phyloP scores from a whole-genome alignment of 2,888 invertebrate genomes.

The Corythucha ciliata region DNA sequence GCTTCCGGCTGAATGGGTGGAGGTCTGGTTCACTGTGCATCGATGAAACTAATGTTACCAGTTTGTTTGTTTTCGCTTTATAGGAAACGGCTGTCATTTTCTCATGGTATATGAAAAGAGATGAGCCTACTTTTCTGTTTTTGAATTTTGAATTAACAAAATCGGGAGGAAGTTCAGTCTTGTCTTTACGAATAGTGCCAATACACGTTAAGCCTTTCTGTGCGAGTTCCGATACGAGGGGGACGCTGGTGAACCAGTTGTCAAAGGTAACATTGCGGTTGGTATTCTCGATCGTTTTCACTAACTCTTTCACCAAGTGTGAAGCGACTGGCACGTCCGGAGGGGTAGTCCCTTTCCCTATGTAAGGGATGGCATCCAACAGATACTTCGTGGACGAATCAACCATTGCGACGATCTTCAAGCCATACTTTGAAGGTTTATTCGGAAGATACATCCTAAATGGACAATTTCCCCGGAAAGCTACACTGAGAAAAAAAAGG shows the following conservation, averaged over 20 bases:
- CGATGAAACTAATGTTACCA: slow-evolving; percentile 35
- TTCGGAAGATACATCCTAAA: slow-evolving; percentile 34
- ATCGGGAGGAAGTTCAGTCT: slow-evolving; percentile 36
- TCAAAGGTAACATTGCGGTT: slow-evolving; percentile 27
- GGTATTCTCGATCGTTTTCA: slow-evolving; percentile 8
- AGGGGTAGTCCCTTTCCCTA: slow-evolving; percentile 19
- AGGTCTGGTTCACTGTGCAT: slow-evolving; percentile 32
- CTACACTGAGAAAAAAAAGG: too few species aligned
- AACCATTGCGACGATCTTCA: slow-evolving; percentile 27
- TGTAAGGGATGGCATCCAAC: slow-evolving; percentile 22
- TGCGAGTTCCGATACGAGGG: slow-evolving; percentile 30
- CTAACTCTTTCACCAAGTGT: slow-evolving; percentile 19
- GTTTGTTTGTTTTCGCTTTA: slow-evolving; percentile 31
- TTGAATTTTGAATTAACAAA: slow-evolving; percentile 33
- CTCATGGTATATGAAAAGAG: slow-evolving; percentile 36
- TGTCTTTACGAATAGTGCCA: slow-evolving; percentile 32
- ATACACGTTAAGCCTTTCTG: slow-evolving; percentile 23
- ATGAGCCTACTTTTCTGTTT: slow-evolving; percentile 29
- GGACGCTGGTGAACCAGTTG: slow-evolving; percentile 30
- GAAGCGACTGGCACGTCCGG: slow-evolving; percentile 7
- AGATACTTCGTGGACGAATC: slow-evolving; percentile 16
- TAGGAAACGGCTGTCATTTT: slow-evolving; percentile 35
- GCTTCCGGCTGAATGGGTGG: slow-evolving; percentile 33
- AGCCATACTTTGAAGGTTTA: slow-evolving; percentile 35
- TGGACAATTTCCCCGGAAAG: slow-evolving; percentile 34